Evolutionary conservation across 2,888 invertebrate genomes (phyloP).

Genomic region (Tachystola acroxantha): DNA sequence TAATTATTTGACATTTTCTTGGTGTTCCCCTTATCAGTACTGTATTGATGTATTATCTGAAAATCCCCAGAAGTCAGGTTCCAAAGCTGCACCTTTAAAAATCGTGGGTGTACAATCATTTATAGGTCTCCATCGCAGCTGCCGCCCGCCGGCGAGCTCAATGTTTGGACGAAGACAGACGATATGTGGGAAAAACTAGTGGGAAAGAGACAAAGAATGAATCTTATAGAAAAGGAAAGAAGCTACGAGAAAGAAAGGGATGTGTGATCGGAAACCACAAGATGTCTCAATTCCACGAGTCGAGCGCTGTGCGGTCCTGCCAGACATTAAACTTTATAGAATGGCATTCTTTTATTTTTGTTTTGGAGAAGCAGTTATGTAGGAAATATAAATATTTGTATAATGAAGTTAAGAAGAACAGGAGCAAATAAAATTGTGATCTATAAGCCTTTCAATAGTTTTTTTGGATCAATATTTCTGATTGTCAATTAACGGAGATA

Average conservation of each 20-base stretch:
- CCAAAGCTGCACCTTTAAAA: constrained; percentile 47
- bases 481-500: too few relatives aligned
- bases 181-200: constrained; percentile 63
- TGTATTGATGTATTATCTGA: constrained; percentile 14
- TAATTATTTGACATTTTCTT: too few relatives aligned
- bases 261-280: constrained; percentile 74
- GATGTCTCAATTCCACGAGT: constrained; percentile 77
- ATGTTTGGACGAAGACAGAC: constrained; percentile 74
- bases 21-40: not conserved
- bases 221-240: constrained; percentile 66
- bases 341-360: constrained; percentile 52
- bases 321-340: constrained; percentile 65
- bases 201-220: constrained; percentile 58
- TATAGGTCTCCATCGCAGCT: constrained; percentile 71
- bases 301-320: constrained; percentile 72
- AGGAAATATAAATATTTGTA: constrained; percentile 1
- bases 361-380: constrained; percentile 17
- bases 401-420: constrained; percentile 10
- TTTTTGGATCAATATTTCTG: too few relatives aligned
- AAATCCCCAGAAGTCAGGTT: constrained; percentile 35
- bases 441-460: not conserved
- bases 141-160: constrained; percentile 60
- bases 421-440: not conserved
- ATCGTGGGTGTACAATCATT: constrained; percentile 64
- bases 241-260: constrained; percentile 55